Conservation (phyloP, 2,113 vertebrate species). For the Enhydra lutris region DNA sequence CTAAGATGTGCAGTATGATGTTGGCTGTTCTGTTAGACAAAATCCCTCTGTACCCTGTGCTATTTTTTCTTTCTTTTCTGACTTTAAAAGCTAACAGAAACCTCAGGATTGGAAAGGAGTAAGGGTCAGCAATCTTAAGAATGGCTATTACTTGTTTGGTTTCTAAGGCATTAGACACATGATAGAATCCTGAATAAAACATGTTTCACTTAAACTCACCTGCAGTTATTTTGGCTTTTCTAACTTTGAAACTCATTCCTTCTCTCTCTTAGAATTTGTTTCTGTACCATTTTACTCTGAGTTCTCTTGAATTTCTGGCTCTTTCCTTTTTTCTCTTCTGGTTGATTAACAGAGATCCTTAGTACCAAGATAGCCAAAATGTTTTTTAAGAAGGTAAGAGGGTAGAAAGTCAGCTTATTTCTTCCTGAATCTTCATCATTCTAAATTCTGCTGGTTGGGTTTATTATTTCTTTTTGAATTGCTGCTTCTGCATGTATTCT, state of each 20-base stretch:
- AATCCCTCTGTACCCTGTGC: not conserved
- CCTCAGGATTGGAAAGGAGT: not conserved
- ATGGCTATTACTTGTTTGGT: not conserved
- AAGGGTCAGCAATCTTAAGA: not conserved
- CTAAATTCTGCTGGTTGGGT: not conserved
- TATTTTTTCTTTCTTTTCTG: not conserved
- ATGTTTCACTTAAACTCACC: not conserved
- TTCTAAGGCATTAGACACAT: not conserved
- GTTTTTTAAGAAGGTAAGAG: not conserved
- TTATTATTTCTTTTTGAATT: not conserved
- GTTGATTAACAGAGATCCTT: slow-evolving; percentile 16
- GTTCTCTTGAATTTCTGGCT: not conserved
- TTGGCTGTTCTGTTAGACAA: not conserved
- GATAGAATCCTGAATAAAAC: not conserved
- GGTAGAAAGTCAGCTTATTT: not conserved
- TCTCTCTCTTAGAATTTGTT: not conserved
- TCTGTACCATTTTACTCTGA: not conserved
- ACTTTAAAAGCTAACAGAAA: slow-evolving; percentile 13
- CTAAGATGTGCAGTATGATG: not conserved
- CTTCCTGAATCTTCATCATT: not conserved
- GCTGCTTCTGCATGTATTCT: not conserved
- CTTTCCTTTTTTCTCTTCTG: not conserved
- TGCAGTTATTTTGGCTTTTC: not conserved
- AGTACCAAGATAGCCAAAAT: not conserved
- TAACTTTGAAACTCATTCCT: not conserved